Base-by-base conservation (phyloP, 2,888 invertebrate species). In the Lacanobia oleracea region DNA sequence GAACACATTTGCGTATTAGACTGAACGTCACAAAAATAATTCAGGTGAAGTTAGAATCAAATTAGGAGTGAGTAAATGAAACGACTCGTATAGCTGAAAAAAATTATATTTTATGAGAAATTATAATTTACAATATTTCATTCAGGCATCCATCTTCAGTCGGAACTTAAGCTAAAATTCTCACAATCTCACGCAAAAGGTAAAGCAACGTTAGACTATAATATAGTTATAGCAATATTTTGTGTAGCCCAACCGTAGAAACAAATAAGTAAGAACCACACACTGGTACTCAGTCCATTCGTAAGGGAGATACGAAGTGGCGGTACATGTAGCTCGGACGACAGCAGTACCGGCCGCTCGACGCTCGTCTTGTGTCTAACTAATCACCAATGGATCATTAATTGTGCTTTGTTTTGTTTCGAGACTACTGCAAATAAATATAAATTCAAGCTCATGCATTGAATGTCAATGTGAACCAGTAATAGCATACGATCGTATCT, bases 71-170 rank as follows among this genome's bases (percentile, higher is more conserved):
- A 61, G 21, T 57, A 92, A 95, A 92, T 87, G 91, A 95, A 95
- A 95, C 94, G 72, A 94, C 92, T 88, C 87, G 82, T 90, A 75
- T 95, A 96, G 96, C 96, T 96, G 96, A 96, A 96, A 96, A 96
- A 96, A 96, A 96, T 96, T 96, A 96, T 96, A 96, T 96, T 96
- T 96, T 96, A 96, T 96, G 96, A 96, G 96, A 96, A 96, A 96
- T 96, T 95, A 96, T 96, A 96, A 96, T 96, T 96, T 96, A 96
- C 96, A 96, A 96, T 96, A 96, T 96, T 96, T 95, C 95, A 95
- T 95, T 94, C 96, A 96, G 94, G 94, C 96, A 96, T 96, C 95
- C 96, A 93, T 96, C 96, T 93, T 95, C 96, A 96, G 95, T 95
- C 96, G 95, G 94, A 96, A 96, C 96, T 96, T 96, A 96, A 96